Percentiles rank a stretch among this genome's conserved stretches.
Conservation (phyloP, 1,140 invertebrate genomes). For the Atta colombica region DNA sequence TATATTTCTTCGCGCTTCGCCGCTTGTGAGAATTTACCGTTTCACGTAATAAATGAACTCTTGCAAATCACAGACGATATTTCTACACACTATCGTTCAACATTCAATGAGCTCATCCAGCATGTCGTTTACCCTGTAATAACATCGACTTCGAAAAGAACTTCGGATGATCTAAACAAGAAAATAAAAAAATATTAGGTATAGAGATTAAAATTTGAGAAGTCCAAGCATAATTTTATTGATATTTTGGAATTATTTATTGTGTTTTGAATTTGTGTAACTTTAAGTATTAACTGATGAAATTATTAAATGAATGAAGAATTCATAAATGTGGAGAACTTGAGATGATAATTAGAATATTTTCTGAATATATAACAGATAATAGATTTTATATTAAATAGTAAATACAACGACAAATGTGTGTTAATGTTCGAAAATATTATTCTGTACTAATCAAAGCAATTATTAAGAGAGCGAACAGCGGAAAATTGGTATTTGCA, state of each 20-base stretch:
- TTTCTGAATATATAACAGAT: not conserved
- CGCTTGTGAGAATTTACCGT: constrained; percentile 20
- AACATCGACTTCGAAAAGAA: not conserved
- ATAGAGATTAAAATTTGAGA: not conserved
- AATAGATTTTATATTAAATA: not conserved
- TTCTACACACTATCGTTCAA: not conserved
- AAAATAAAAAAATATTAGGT: not conserved
- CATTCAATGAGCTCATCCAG: not conserved
- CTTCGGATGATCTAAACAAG: not conserved
- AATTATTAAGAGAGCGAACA: constrained; percentile 8
- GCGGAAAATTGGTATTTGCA: constrained; percentile 32
- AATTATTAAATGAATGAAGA: not conserved
- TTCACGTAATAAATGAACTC: constrained; percentile 6
- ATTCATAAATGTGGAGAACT: not conserved
- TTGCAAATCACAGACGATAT: not conserved
- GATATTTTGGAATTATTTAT: not conserved
- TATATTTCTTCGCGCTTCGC: constrained; percentile 25
- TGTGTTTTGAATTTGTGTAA: not conserved
- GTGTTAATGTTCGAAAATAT: not conserved
- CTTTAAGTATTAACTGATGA: not conserved
- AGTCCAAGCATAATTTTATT: not conserved
- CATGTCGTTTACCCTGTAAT: not conserved
- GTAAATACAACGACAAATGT: not conserved
- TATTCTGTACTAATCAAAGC: not conserved
- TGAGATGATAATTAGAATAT: not conserved